Conservation (phyloP, 2,797 vertebrate species). For the Catharus ustulatus region DNA sequence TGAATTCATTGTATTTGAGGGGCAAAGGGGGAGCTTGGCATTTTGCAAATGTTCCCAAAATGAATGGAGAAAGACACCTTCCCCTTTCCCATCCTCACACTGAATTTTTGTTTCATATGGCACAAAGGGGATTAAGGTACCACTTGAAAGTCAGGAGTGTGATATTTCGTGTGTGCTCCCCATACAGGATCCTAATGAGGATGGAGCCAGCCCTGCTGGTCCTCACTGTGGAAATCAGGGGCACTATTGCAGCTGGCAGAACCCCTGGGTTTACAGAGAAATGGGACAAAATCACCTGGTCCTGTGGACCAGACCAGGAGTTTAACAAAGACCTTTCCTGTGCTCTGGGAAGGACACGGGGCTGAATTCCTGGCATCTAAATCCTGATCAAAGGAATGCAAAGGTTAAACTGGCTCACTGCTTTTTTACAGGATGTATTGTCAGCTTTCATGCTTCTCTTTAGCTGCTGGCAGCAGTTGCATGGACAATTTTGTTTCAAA, state of each 20-base stretch:
- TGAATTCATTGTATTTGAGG: not conserved
- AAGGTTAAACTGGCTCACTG: not conserved
- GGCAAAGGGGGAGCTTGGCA: not conserved
- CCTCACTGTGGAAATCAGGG: not conserved
- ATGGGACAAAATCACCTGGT: not conserved
- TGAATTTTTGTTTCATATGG: not conserved
- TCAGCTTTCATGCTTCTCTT: not conserved
- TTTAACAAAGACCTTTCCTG: not conserved
- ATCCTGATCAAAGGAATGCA: not conserved
- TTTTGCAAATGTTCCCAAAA: not conserved
- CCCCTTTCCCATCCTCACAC: not conserved
- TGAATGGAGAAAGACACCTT: not conserved
- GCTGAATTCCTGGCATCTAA: not conserved
- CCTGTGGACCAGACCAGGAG: not conserved
- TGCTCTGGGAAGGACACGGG: not conserved
- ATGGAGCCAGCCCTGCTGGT: not conserved
- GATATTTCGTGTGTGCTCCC: slow-evolving; percentile 12
- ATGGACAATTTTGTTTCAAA: not conserved
- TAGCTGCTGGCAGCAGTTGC: not conserved
- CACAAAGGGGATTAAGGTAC: not conserved
- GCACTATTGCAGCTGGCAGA: not conserved
- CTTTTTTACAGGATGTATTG: not conserved
- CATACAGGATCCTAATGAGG: not conserved
- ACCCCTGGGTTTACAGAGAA: not conserved
- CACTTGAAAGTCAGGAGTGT: not conserved